Percentiles rank a stretch among this genome's conserved stretches.
phyloP scores from a whole-genome alignment of 1,140 invertebrate species.

The Drosophila sp. region DNA sequence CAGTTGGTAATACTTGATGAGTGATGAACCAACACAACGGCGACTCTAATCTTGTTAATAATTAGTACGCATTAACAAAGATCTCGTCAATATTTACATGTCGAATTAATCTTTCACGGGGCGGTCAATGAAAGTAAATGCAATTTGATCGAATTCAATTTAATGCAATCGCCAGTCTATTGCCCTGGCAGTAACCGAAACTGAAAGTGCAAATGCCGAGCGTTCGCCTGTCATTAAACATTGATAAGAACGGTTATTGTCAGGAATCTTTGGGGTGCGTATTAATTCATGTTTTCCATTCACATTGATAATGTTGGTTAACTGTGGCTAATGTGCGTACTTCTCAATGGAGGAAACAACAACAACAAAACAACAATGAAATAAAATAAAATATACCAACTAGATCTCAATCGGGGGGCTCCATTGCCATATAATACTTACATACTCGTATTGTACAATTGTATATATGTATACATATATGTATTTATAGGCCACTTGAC shows the following conservation, averaged over 20 bases:
- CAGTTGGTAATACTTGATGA: too few species aligned
- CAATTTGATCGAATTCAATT: neutral
- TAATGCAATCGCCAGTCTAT: constrained; percentile 33
- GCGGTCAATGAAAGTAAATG: constrained; percentile 16
- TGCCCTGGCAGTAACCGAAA: constrained; percentile 41
- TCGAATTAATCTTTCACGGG: neutral
- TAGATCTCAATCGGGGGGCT: constrained; percentile 15
- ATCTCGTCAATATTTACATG: neutral
- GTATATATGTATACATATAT: constrained; percentile 10
- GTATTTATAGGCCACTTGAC: constrained; percentile 31
- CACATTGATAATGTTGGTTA: constrained; percentile 14
- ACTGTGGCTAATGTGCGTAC: constrained; percentile 15
- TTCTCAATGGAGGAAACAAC: constrained; percentile 15
- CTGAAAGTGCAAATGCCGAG: constrained; percentile 59
- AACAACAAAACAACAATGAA: constrained; percentile 1
- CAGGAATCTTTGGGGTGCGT: constrained; percentile 4
- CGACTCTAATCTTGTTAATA: neutral
- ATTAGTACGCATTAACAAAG: neutral
- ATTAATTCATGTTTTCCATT: constrained; percentile 26
- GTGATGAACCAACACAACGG: too few species aligned
- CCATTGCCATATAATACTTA: constrained; percentile 9
- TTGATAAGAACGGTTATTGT: constrained; percentile 28
- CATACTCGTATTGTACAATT: constrained; percentile 13
- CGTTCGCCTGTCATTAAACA: neutral
- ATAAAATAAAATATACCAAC: too few species aligned